Evolutionary conservation across 2,888 invertebrate genomes (phyloP).

Genomic region (Hyles lineata): DNA sequence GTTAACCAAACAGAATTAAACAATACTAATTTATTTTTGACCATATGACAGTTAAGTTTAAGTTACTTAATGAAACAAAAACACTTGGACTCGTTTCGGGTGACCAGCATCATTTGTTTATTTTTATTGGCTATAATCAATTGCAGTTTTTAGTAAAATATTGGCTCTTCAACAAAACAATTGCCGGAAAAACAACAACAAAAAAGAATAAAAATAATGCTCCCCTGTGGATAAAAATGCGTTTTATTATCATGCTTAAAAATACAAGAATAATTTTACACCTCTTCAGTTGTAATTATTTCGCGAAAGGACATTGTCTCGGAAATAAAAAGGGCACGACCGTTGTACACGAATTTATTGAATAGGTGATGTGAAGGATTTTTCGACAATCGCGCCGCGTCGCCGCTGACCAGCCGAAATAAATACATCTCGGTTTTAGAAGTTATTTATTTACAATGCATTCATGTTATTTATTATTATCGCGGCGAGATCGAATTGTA

Average conservation of each 20-base stretch:
- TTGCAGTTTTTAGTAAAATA: neutral
- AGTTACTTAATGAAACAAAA: too few relatives aligned
- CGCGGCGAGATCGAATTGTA: constrained; percentile 21
- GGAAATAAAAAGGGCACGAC: constrained; percentile 12
- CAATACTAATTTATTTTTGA: too few relatives aligned
- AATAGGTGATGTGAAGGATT: constrained; percentile 21
- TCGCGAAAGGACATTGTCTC: constrained; percentile 18
- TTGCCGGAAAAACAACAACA: constrained; percentile 7
- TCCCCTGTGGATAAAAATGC: neutral
- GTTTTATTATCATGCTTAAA: neutral
- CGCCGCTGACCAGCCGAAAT: neutral
- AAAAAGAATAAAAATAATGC: neutral
- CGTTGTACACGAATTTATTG: constrained; percentile 10
- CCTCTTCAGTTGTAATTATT: constrained; percentile 9
- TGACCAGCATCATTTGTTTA: neutral
- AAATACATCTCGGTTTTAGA: constrained; percentile 22
- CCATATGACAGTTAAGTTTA: too few relatives aligned
- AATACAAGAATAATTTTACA: constrained; percentile 6
- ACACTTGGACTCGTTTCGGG: too few relatives aligned
- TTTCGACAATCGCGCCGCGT: neutral
- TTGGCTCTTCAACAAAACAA: neutral
- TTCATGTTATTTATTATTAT: constrained; percentile 30
- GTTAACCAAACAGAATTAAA: too few relatives aligned
- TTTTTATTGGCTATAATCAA: neutral
- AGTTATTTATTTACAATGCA: constrained; percentile 22